Conservation (phyloP, 2,888 invertebrate genomes). For the Mellilla xanthometata region DNA sequence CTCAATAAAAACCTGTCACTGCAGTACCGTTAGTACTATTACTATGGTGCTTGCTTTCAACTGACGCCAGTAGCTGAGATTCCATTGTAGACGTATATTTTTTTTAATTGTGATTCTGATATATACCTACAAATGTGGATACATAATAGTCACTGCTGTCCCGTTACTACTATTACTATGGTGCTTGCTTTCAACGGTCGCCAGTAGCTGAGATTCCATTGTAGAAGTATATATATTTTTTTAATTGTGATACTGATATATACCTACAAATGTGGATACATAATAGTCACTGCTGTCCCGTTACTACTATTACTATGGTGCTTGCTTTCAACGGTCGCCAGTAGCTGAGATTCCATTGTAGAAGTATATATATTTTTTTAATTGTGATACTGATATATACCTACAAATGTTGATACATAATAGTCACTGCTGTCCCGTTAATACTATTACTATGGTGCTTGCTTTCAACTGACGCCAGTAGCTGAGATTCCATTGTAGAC, state of each 20-base stretch:
- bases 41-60: slow-evolving; percentile 24
- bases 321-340: background rate
- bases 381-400: too few relatives aligned
- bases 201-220: slow-evolving; percentile 6
- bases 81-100: too few relatives aligned
- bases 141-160: slow-evolving; percentile 39
- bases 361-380: too few relatives aligned
- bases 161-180: slow-evolving; percentile 46
- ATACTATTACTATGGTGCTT: slow-evolving; percentile 25
- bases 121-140: too few relatives aligned
- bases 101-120: too few relatives aligned
- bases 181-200: background rate
- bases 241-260: too few relatives aligned
- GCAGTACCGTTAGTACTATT: slow-evolving; percentile 44
- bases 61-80: slow-evolving; percentile 1
- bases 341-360: slow-evolving; percentile 4
- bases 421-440: slow-evolving; percentile 51
- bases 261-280: too few relatives aligned
- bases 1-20: slow-evolving; percentile 56
- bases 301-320: slow-evolving; percentile 38
- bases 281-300: slow-evolving; percentile 46
- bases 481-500: too few relatives aligned
- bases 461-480: slow-evolving; percentile 2
- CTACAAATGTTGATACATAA: too few relatives aligned
- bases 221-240: too few relatives aligned